Conservation (phyloP, 2,113 vertebrate species). For the Paralichthys olivaceus region DNA sequence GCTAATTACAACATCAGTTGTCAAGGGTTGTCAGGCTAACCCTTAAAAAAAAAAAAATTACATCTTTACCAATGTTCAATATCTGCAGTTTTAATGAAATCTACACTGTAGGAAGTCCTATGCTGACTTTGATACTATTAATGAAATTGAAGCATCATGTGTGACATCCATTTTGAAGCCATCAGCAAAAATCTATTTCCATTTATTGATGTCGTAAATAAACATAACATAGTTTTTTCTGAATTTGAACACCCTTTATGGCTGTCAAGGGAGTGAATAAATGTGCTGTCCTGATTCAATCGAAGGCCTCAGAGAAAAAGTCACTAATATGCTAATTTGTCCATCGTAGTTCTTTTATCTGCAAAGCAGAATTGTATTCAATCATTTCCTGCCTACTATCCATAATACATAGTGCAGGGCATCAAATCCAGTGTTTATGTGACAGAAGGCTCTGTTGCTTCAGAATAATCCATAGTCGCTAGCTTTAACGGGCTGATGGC, state of each 20-base stretch:
- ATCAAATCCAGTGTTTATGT: constrained; percentile 51
- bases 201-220: constrained; percentile 60
- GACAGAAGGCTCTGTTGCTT: constrained; percentile 37
- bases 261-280: constrained; percentile 40
- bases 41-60: no score
- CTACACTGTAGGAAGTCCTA: not conserved
- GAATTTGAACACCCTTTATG: constrained; percentile 34
- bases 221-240: constrained; percentile 36
- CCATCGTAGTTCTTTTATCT: constrained; percentile 21
- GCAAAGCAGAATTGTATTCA: constrained; percentile 21
- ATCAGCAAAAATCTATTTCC: constrained; percentile 58
- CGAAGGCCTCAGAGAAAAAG: constrained; percentile 20
- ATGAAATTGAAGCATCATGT: constrained; percentile 35
- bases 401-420: constrained; percentile 35
- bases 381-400: constrained; percentile 14
- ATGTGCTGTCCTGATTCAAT: constrained; percentile 46
- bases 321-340: constrained; percentile 46
- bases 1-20: constrained; percentile 32
- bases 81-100: not conserved
- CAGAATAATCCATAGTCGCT: constrained; percentile 67
- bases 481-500: constrained; percentile 67
- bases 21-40: not conserved
- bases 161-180: constrained; percentile 50
- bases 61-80: not conserved
- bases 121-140: not conserved